phyloP scores from a whole-genome alignment of 2,113 vertebrate species.

The Mungos mungo region DNA sequence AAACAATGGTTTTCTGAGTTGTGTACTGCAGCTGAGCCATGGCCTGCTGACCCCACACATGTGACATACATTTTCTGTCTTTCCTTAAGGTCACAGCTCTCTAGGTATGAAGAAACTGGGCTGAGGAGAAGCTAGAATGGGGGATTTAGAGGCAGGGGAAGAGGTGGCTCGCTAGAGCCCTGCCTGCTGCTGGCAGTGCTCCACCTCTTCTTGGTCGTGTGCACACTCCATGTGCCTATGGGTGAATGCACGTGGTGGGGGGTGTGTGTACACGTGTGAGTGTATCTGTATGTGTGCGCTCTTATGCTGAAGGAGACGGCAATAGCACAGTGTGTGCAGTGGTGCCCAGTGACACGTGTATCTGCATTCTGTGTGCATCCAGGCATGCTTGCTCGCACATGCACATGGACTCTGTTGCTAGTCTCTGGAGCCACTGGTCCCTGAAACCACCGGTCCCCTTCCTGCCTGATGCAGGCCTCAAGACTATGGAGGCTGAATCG shows the following conservation, averaged over 20 bases:
- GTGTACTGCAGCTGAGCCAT: neutral
- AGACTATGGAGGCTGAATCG: neutral
- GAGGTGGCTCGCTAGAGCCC: slow-evolving; percentile 33
- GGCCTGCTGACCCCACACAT: neutral
- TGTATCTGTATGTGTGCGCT: neutral
- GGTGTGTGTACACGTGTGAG: slow-evolving; percentile 38
- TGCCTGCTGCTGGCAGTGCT: slow-evolving; percentile 55
- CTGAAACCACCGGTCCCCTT: neutral
- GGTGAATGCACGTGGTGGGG: slow-evolving; percentile 67
- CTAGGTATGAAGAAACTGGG: neutral
- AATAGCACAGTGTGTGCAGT: slow-evolving; percentile 27
- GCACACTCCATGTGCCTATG: slow-evolving; percentile 68
- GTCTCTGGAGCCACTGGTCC: neutral
- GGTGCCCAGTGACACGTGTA: slow-evolving; percentile 53
- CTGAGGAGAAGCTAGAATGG: neutral
- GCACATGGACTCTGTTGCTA: neutral
- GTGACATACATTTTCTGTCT: neutral
- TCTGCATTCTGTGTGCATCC: slow-evolving; percentile 50
- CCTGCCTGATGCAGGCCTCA: slow-evolving; percentile 10
- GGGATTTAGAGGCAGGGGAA: neutral
- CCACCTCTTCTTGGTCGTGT: slow-evolving; percentile 63
- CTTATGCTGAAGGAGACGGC: slow-evolving; percentile 40
- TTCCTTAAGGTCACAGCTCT: neutral
- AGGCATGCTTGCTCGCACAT: slow-evolving; percentile 31
- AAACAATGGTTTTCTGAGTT: neutral